Percentiles rank a stretch among this genome's conserved stretches.
Conservation (phyloP, 2,797 vertebrate genomes). For the Anolis apletophallus region DNA sequence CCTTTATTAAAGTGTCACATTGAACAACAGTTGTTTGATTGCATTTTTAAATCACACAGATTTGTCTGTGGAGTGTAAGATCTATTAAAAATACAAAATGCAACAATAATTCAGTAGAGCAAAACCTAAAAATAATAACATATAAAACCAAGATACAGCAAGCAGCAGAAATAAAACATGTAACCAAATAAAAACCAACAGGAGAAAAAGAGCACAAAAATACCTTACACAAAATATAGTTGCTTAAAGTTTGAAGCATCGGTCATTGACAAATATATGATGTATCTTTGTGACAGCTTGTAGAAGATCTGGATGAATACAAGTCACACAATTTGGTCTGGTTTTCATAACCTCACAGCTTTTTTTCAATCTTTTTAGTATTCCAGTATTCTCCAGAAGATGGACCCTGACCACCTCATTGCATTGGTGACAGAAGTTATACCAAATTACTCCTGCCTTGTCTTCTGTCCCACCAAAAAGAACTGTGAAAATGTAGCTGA, state of each 20-base stretch:
- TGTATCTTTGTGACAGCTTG: neutral
- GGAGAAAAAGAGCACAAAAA: no score
- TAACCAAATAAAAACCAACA: neutral
- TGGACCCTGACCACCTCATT: slow-evolving; percentile 93
- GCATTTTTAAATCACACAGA: neutral
- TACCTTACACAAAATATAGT: neutral
- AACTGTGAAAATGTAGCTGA: slow-evolving; percentile 95
- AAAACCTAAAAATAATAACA: neutral
- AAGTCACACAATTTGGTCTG: neutral
- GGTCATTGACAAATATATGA: no score
- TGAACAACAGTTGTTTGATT: neutral
- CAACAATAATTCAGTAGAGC: neutral
- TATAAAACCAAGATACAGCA: neutral
- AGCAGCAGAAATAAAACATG: neutral
- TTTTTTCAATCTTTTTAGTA: slow-evolving; percentile 80
- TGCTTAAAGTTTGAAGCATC: neutral
- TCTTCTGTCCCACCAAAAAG: slow-evolving; percentile 98
- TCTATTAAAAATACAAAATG: neutral
- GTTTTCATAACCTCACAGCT: neutral
- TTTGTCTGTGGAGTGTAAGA: neutral
- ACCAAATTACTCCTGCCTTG: slow-evolving; percentile 90
- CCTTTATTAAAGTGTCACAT: neutral
- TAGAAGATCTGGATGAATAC: neutral
- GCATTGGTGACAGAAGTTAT: slow-evolving; percentile 95
- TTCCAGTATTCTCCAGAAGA: slow-evolving; percentile 87